These are phyloP conservation scores for Leptopilina clavipes DNA, from an alignment of 1,140 invertebrate genomes.

Conservation along the genomic window DNA sequence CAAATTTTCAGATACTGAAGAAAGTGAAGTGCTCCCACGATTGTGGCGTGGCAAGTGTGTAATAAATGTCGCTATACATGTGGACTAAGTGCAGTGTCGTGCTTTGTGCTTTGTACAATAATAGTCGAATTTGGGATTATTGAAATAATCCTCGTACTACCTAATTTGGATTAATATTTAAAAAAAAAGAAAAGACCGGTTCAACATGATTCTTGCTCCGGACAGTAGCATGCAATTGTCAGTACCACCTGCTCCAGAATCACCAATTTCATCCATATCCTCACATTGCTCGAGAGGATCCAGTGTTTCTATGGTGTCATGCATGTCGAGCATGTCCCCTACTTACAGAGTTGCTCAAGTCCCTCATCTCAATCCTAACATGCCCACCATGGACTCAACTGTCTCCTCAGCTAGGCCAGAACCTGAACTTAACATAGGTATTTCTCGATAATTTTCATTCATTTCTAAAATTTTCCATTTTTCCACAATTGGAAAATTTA, in stretches of 20 bases:
- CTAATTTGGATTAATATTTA: background rate
- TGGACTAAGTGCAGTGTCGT: constrained; percentile 37
- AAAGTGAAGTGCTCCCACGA: background rate
- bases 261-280: constrained; percentile 58
- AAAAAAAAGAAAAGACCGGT: too few relatives aligned
- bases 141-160: too few relatives aligned
- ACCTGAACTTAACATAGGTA: constrained; percentile 79
- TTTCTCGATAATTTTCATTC: background rate
- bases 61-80: constrained; percentile 6
- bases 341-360: constrained; percentile 66
- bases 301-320: constrained; percentile 53
- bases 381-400: constrained; percentile 78
- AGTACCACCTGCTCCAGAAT: constrained; percentile 51
- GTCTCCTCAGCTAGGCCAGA: constrained; percentile 77
- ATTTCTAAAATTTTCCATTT: background rate
- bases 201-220: constrained; percentile 67
- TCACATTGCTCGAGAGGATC: constrained; percentile 55
- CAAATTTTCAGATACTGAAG: background rate
- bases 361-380: constrained; percentile 60
- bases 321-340: constrained; percentile 57
- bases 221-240: constrained; percentile 67
- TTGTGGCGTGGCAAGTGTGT: background rate
- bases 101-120: constrained; percentile 25
- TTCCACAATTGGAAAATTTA: too few relatives aligned
- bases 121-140: background rate